phyloP scores from a whole-genome alignment of 2,888 invertebrate genomes.

The Drosophila ezoana region DNA sequence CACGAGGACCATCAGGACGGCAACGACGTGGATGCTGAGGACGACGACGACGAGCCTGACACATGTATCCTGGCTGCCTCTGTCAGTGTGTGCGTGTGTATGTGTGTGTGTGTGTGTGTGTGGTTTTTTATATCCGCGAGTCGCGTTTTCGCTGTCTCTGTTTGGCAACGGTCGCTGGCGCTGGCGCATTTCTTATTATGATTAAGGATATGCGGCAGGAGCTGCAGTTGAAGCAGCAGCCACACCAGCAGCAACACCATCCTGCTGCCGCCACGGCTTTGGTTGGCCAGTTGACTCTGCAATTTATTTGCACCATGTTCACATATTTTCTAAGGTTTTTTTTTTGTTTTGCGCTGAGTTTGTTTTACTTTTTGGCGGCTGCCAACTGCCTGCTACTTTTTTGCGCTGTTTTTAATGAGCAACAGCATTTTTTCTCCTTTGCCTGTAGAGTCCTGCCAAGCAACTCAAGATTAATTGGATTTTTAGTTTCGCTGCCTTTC shows the following conservation, averaged over 20 bases:
- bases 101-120: conserved; percentile 25
- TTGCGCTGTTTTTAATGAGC: conserved; percentile 68
- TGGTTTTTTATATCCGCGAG: conserved; percentile 63
- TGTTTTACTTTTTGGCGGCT: conserved; percentile 42
- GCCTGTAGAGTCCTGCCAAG: conserved; percentile 46
- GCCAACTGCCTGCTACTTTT: conserved; percentile 62
- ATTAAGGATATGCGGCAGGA: conserved; percentile 71
- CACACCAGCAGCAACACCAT: conserved; percentile 30
- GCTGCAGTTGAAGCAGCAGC: conserved; percentile 45
- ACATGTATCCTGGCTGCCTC: conserved; percentile 26
- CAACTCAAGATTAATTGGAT: conserved; percentile 78
- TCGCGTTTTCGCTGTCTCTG: conserved; percentile 75
- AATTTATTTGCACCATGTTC: conserved; percentile 60
- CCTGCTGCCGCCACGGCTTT: conserved; percentile 49
- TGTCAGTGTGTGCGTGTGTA: conserved; percentile 12
- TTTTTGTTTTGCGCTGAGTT: conserved; percentile 19
- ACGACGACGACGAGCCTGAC: conserved; percentile 53
- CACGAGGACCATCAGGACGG: conserved; percentile 60
- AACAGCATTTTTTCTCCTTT: conserved; percentile 31
- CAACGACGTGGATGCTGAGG: conserved; percentile 62
- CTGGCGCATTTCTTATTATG: conserved; percentile 82
- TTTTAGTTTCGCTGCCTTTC: conserved; percentile 52
- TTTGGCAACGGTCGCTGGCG: conserved; percentile 66
- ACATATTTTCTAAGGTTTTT: conserved; percentile 22
- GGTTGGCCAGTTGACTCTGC: conserved; percentile 66